These are phyloP conservation scores for Arctia plantaginis DNA, from an alignment of 2,888 invertebrate genomes.

Conservation along the genomic window DNA sequence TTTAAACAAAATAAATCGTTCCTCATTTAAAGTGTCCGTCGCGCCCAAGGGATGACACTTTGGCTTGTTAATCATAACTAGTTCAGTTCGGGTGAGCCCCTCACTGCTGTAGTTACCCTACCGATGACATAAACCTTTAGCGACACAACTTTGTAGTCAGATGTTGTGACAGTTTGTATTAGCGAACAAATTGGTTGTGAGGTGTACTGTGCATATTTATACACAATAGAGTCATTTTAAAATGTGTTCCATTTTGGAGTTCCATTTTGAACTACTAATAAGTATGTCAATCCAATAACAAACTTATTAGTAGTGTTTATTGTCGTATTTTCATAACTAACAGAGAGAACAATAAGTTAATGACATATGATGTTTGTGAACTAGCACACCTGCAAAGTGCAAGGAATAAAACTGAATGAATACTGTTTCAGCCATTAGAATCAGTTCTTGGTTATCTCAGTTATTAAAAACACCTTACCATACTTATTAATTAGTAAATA, in stretches of 20 bases:
- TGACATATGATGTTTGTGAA: background rate
- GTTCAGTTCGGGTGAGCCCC: slow-evolving; percentile 51
- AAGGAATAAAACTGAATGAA: background rate
- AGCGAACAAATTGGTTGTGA: slow-evolving; percentile 30
- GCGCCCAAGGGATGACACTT: slow-evolving; percentile 41
- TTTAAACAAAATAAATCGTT: slow-evolving; percentile 40
- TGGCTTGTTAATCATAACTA: slow-evolving; percentile 61
- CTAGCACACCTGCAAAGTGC: background rate
- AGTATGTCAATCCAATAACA: background rate
- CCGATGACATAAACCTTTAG: slow-evolving; percentile 39
- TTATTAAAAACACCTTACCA: too few relatives aligned
- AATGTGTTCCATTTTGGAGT: background rate
- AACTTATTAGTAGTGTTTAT: background rate
- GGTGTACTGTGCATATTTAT: background rate
- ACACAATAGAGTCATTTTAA: background rate
- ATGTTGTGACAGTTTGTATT: slow-evolving; percentile 46
- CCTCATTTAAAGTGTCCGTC: slow-evolving; percentile 46
- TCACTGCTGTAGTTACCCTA: slow-evolving; percentile 23
- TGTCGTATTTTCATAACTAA: background rate
- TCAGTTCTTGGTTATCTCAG: too few relatives aligned
- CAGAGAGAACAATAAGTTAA: background rate
- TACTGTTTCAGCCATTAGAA: background rate
- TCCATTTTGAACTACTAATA: background rate
- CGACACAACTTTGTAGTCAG: slow-evolving; percentile 27
- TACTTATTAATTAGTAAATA: too few relatives aligned